Percentiles rank a stretch among this genome's conserved stretches.
phyloP scores from a whole-genome alignment of 2,113 vertebrate species.

The Malurus cyaneus region DNA sequence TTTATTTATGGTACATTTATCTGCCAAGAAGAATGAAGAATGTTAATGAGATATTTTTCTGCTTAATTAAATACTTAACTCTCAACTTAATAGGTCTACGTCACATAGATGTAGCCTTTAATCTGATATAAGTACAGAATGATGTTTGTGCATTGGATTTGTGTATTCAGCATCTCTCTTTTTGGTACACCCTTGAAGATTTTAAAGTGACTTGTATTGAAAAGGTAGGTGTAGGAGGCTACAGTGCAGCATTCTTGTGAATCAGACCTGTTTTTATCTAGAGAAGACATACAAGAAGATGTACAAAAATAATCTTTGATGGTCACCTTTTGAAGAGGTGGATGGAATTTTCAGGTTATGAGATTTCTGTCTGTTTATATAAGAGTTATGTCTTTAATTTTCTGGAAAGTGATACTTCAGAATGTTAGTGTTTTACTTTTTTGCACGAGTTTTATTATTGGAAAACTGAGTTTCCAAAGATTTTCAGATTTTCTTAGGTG shows the following conservation, averaged over 20 bases:
- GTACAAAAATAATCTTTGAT: not conserved
- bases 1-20: not conserved
- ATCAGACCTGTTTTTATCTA: not conserved
- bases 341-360: not conserved
- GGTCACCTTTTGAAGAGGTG: not conserved
- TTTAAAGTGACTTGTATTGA: not conserved
- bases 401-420: not conserved
- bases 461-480: not conserved
- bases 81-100: not conserved
- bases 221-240: not conserved
- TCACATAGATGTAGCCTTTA: constrained; percentile 11
- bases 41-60: constrained; percentile 30
- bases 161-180: not conserved
- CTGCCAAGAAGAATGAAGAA: constrained; percentile 15
- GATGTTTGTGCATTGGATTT: not conserved
- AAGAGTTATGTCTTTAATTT: not conserved
- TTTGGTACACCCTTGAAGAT: not conserved
- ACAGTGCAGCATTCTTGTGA: not conserved
- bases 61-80: constrained; percentile 31
- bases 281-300: not conserved
- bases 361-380: not conserved
- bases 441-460: not conserved
- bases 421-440: not conserved
- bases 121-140: not conserved
- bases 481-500: not conserved